Evolutionary conservation across 92 coral and sea anemone genomes (phyloP).

Genomic region (Hydrozoanthus gracilis): DNA sequence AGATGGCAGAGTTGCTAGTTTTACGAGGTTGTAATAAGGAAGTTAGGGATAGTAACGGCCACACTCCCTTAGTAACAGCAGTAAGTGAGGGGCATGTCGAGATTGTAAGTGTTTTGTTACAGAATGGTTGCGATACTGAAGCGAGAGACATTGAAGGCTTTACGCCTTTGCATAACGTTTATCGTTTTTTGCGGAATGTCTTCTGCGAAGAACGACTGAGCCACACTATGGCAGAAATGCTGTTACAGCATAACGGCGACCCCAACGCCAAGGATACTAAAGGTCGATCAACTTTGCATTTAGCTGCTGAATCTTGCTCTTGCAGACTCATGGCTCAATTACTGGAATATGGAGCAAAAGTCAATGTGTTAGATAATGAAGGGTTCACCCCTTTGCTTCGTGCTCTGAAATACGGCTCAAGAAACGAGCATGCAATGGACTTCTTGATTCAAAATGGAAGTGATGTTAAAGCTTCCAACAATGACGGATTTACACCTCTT

Average conservation of each 20-base stretch:
- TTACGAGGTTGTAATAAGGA: constrained; percentile 69
- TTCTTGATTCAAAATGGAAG: constrained; percentile 66
- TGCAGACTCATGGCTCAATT: constrained; percentile 68
- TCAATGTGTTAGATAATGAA: constrained; percentile 68
- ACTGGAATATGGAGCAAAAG: constrained; percentile 52
- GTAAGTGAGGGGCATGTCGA: constrained; percentile 72
- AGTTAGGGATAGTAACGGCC: constrained; percentile 64
- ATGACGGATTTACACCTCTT: constrained; percentile 62
- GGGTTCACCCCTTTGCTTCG: constrained; percentile 79
- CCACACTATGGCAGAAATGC: constrained; percentile 59
- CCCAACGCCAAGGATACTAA: constrained; percentile 61
- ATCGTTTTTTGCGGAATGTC: constrained; percentile 64
- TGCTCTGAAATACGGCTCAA: constrained; percentile 66
- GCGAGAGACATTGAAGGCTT: constrained; percentile 71
- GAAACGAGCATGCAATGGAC: constrained; percentile 63
- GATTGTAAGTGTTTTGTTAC: constrained; percentile 63
- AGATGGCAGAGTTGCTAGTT: constrained; percentile 62
- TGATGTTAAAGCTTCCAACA: constrained; percentile 52
- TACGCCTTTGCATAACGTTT: constrained; percentile 76
- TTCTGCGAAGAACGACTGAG: constrained; percentile 74
- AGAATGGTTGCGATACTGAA: constrained; percentile 69
- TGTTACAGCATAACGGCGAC: constrained; percentile 66
- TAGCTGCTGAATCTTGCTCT: constrained; percentile 74
- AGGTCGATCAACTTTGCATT: constrained; percentile 76
- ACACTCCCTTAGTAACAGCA: constrained; percentile 69